Percentiles rank a stretch among this genome's conserved stretches.
phyloP scores from a whole-genome alignment of 2,113 vertebrate genomes.

The Python bivittatus region DNA sequence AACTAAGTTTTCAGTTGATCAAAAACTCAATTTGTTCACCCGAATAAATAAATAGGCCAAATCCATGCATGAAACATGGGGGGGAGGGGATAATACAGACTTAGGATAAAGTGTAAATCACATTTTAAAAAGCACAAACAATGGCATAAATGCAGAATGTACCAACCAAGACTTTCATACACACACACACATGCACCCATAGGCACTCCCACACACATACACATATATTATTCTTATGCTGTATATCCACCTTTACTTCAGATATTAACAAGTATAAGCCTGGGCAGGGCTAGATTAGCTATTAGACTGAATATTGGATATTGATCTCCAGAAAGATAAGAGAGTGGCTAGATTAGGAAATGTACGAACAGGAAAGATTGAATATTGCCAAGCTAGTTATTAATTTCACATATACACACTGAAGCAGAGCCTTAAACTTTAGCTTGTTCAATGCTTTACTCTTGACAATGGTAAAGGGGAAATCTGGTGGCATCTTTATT shows the following conservation, averaged over 20 bases:
- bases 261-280: neutral
- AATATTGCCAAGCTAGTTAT: neutral
- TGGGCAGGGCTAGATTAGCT: neutral
- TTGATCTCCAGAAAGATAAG: neutral
- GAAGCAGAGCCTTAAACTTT: neutral
- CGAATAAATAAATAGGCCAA: neutral
- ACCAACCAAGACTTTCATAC: neutral
- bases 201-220: neutral
- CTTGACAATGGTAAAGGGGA: neutral
- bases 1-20: neutral
- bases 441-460: neutral
- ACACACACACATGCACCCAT: neutral
- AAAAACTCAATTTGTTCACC: neutral
- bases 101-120: neutral
- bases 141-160: neutral
- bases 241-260: neutral
- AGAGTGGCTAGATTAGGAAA: neutral
- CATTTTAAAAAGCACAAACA: neutral
- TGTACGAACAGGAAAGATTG: neutral
- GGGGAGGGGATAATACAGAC: neutral
- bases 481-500: neutral
- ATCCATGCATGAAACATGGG: neutral
- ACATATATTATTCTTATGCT: neutral
- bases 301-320: neutral
- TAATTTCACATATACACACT: neutral